Evolutionary conservation across 1,140 invertebrate genomes (phyloP).

Genomic region (Leptinotarsa defecta): DNA sequence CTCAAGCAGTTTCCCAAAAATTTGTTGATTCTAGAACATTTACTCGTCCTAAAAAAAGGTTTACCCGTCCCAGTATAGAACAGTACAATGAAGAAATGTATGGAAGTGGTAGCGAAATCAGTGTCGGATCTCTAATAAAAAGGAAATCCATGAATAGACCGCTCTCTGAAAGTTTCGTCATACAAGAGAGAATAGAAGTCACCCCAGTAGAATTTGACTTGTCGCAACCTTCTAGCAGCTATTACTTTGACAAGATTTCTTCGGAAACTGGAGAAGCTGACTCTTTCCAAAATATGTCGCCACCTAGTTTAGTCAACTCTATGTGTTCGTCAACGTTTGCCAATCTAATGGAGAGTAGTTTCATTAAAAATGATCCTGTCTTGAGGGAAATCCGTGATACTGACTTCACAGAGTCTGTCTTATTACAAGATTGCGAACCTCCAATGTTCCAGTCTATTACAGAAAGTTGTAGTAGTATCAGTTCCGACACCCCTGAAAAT

Average conservation of each 20-base stretch:
- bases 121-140: conserved; percentile 9
- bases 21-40: conserved; percentile 59
- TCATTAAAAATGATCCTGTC: conserved; percentile 54
- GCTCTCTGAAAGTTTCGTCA: conserved; percentile 18
- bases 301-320: conserved; percentile 54
- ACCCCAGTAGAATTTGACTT: conserved; percentile 51
- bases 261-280: conserved; percentile 41
- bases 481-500: conserved; percentile 49
- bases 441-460: conserved; percentile 51
- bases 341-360: conserved; percentile 55
- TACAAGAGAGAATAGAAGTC: conserved; percentile 15
- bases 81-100: conserved; percentile 52
- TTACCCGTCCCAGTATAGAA: conserved; percentile 55
- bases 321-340: conserved; percentile 55
- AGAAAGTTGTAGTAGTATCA: conserved; percentile 51
- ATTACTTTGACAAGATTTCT: conserved; percentile 52
- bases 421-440: conserved; percentile 49
- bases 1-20: conserved; percentile 46
- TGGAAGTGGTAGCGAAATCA: conserved; percentile 36
- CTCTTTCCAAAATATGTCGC: conserved; percentile 55
- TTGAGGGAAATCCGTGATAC: conserved; percentile 53
- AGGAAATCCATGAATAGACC: conserved; percentile 5
- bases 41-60: conserved; percentile 58
- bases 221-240: conserved; percentile 45
- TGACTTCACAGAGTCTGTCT: conserved; percentile 47